Evolutionary conservation across 2,888 invertebrate species (phyloP).

Genomic region (Nomada ruficornis): DNA sequence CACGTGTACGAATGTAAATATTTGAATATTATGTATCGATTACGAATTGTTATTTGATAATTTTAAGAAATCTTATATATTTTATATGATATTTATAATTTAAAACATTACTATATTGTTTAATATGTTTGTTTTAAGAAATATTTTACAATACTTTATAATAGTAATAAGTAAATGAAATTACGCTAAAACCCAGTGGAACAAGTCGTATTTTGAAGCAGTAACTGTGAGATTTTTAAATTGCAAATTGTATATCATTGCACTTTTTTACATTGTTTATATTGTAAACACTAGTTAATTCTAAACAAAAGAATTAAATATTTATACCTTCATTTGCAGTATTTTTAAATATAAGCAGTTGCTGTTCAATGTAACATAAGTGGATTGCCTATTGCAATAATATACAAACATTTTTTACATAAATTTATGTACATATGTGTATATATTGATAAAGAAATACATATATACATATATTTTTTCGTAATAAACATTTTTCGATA

Average conservation of each 20-base stretch:
- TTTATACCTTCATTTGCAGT: conserved; percentile 44
- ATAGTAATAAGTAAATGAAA: conserved; percentile 25
- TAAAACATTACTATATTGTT: conserved; percentile 17
- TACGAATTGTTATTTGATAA: conserved; percentile 18
- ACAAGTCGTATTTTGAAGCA: conserved; percentile 41
- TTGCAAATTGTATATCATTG: not conserved
- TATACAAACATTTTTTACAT: conserved; percentile 49
- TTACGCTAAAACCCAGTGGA: conserved; percentile 39
- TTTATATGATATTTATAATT: conserved; percentile 45
- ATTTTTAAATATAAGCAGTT: conserved; percentile 53
- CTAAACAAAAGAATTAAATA: conserved; percentile 1
- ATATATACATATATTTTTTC: conserved; percentile 53
- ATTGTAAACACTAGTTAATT: conserved; percentile 22
- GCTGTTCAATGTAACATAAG: conserved; percentile 58
- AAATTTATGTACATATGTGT: conserved; percentile 46
- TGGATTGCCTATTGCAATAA: conserved; percentile 53
- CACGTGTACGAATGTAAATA: conserved; percentile 17
- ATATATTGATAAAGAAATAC: conserved; percentile 34
- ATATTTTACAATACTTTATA: conserved; percentile 16
- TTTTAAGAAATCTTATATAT: conserved; percentile 27
- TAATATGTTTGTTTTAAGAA: conserved; percentile 23
- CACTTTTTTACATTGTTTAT: not conserved
- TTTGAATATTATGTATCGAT: conserved; percentile 4
- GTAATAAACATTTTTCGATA: conserved; percentile 56
- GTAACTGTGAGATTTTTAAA: conserved; percentile 29